Evolutionary conservation across 2,888 invertebrate species (phyloP), one percentile per base, ranked within the genome.

Genomic region (Physocephala rufipes): DNA sequence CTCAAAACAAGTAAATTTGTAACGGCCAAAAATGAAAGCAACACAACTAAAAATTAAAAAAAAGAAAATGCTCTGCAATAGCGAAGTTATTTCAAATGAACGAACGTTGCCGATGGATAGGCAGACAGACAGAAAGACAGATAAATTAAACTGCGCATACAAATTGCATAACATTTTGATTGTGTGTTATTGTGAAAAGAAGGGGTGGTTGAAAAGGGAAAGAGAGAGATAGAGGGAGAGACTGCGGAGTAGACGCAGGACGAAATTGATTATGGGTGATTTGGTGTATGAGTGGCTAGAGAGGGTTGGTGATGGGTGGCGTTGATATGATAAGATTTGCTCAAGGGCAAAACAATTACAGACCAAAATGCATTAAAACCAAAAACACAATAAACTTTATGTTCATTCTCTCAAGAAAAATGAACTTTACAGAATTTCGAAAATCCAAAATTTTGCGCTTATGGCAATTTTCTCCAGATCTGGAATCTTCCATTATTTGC

Each of bases 301-400:
- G 45, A 30, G 19, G n/a, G 15, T 45, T 13, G n/a, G 45, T 24
- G n/a, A 36, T 9, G 9, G 5, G 9, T 7, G 36, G 36, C 5
- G 4, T 4, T 36, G 4, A 9, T 36, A 36, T 36, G 36, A 36
- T 36, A 36, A 36, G 36, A 36, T 9, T 36, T 36, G 9, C 9
- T 36, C 36, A 36, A 36, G 36, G 36, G 36, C 36, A 36, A 36
- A 36, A 36, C 36, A 4, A 9, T 36, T 36, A 4, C 5, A 9
- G 36, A 4, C 36, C 64, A 64, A 49, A 47, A 47, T 26, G 21
- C 26, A 49, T 64, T 49, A 64, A 64, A 64, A 28, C 36, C 36
- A 49, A 47, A 49, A 47, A n/a, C 24, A n/a, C 5, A 36, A 4
- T 36, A 64, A 64, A 63, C 19, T 21, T 45, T 15, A 63, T 43